Base-by-base conservation (phyloP, 1,140 invertebrate species). In the Dendroctonus ponderosae region DNA sequence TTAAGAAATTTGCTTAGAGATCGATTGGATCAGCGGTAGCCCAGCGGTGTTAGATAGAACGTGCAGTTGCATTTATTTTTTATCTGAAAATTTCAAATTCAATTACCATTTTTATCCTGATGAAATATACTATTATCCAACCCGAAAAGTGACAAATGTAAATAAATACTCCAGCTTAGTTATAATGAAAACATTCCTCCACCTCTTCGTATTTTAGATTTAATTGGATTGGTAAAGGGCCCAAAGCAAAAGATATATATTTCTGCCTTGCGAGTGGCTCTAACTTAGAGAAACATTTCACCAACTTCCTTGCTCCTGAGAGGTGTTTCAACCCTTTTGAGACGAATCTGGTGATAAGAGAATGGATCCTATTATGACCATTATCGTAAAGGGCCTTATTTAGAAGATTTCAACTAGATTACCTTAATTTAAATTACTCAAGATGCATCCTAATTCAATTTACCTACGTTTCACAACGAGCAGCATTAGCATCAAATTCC, bases 161-260 rank as follows among this genome's bases (percentile, higher is more conserved):
- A 59, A 59, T 59, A 59, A 59, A n/a, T 46, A 26, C 14, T 59
- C 41, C 15, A 59, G 57, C 43, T 59, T 59, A 51, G 14, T 60
- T 60, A 60, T 39, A 62, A 50, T 51, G 48, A 15, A 62, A 62
- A 62, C 48, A 51, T 51, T 62, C 46, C 59, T 12, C 46, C 41
- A 39, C 49, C 49, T 51, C 59, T 14, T 51, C 51, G 59, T 62
- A 62, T 62, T 62, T 62, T 62, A 51, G 59, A 49, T 62, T 62
- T 62, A 62, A 62, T 62, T 62, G 59, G 59, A 62, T 62, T 62
- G 46, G 59, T 59, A 59, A 51, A 62, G 48, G 48, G 46, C 59
- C 59, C 11, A n/a, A 12, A 40, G 59, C 59, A 62, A 62, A 62
- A 62, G 59, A 62, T 62, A 62, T 62, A 62, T 62, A 50, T 49